These are phyloP conservation scores for Melanocharis versteri DNA, from an alignment of 2,113 vertebrate species.

Conservation along the genomic window DNA sequence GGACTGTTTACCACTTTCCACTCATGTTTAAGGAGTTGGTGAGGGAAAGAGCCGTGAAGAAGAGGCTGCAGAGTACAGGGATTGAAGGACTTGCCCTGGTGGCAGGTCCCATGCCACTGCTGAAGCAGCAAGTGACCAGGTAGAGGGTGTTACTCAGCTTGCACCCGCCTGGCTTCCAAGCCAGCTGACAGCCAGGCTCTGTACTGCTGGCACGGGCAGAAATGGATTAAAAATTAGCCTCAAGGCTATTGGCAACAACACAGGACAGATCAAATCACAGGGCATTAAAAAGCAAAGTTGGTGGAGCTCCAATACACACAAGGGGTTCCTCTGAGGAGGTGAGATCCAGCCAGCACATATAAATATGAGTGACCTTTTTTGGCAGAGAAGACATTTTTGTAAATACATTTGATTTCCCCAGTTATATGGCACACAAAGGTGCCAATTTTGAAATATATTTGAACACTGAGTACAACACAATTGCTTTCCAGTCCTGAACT, in stretches of 20 bases:
- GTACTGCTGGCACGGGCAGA: background rate
- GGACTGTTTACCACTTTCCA: background rate
- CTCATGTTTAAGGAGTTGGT: background rate
- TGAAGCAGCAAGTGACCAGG: background rate
- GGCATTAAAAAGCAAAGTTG: background rate
- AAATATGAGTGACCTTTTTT: background rate
- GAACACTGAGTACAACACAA: background rate
- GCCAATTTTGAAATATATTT: background rate
- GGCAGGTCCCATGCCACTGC: background rate
- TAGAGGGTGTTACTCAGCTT: fast-evolving
- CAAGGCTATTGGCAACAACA: background rate
- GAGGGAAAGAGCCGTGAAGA: background rate
- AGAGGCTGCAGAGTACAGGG: background rate
- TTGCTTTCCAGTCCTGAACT: background rate
- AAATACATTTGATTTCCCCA: conserved; percentile 18
- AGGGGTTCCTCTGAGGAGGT: background rate
- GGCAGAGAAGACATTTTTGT: background rate
- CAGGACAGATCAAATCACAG: conserved; percentile 2
- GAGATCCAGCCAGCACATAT: background rate
- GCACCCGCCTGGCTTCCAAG: background rate
- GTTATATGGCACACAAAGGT: background rate
- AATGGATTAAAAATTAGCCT: background rate
- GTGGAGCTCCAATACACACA: background rate
- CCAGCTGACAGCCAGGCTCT: background rate
- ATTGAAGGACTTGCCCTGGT: background rate